A percentile compares a stretch with the other conserved stretches of the same genome.
phyloP scores from a whole-genome alignment of 2,113 vertebrate genomes.

The Mustelus asterias region DNA sequence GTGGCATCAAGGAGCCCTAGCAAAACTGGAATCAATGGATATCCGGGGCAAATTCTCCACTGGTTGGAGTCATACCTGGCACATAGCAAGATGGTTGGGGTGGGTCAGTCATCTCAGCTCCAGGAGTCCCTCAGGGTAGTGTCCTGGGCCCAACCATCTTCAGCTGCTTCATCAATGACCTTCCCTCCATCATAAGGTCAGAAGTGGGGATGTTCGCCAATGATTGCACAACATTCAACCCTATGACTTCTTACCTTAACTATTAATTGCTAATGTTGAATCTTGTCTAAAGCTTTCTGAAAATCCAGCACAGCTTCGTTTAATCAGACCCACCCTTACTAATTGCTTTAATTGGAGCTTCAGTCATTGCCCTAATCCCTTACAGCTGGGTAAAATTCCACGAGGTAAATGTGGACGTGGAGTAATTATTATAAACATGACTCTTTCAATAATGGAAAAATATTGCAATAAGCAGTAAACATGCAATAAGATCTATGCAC shows the following conservation, averaged over 20 bases:
- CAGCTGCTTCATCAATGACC: no score
- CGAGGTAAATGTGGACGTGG: neutral
- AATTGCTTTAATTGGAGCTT: constrained; percentile 1
- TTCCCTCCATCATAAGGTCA: no score
- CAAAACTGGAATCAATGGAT: no score
- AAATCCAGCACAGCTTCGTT: neutral
- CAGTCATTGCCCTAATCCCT: neutral
- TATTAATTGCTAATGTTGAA: neutral
- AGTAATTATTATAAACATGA: neutral
- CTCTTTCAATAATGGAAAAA: neutral
- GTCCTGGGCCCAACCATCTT: no score
- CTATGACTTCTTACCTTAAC: neutral
- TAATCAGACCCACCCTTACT: constrained; percentile 13
- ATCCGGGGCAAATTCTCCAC: no score
- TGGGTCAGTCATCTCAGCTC: no score
- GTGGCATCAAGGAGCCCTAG: no score
- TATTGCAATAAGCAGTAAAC: neutral
- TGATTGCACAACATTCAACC: neutral
- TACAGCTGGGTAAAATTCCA: neutral
- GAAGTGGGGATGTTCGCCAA: no score
- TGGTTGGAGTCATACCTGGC: no score
- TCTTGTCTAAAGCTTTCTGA: neutral
- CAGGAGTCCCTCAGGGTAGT: no score
- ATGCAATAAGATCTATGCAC: neutral
- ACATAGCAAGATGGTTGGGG: no score